Conservation (phyloP, 2,888 invertebrate genomes). For the Pammene fasciana region DNA sequence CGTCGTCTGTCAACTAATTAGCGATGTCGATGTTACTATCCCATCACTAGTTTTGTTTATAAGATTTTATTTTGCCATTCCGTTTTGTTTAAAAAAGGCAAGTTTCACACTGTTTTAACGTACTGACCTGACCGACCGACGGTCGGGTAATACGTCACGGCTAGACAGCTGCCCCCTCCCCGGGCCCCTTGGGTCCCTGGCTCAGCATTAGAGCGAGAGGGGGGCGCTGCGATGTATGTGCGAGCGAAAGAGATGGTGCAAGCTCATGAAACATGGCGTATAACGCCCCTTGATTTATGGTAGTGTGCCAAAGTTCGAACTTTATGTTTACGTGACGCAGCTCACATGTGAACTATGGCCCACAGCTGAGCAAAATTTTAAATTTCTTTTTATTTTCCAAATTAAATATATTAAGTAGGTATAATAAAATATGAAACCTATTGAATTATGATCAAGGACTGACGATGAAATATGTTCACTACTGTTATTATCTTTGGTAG, state of each 20-base stretch:
- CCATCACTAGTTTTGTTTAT: conserved; percentile 64
- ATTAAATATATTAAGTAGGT: not conserved
- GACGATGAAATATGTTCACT: not conserved
- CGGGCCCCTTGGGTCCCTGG: conserved; percentile 67
- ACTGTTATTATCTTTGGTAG: conserved; percentile 25
- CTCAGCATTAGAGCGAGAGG: conserved; percentile 71
- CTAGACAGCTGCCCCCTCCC: conserved; percentile 78
- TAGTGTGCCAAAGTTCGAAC: conserved; percentile 81
- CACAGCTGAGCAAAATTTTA: conserved; percentile 37
- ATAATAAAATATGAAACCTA: not conserved
- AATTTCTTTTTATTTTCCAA: conserved; percentile 10
- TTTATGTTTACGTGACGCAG: conserved; percentile 75
- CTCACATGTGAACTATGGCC: conserved; percentile 44
- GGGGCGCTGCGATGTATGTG: conserved; percentile 59
- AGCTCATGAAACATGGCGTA: conserved; percentile 83
- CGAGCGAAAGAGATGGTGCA: conserved; percentile 71
- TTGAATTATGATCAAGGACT: conserved; percentile 2
- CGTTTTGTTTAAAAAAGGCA: conserved; percentile 48
- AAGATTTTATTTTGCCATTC: conserved; percentile 41
- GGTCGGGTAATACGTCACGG: conserved; percentile 81
- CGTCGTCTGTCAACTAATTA: conserved; percentile 75
- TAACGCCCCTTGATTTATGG: conserved; percentile 84
- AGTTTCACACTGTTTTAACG: conserved; percentile 56
- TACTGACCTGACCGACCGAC: conserved; percentile 74
- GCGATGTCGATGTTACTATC: conserved; percentile 74